Evolutionary conservation across 2,797 vertebrate species (phyloP), one percentile per base, ranked within the genome.

Genomic region (Cirrhinus molitorella): DNA sequence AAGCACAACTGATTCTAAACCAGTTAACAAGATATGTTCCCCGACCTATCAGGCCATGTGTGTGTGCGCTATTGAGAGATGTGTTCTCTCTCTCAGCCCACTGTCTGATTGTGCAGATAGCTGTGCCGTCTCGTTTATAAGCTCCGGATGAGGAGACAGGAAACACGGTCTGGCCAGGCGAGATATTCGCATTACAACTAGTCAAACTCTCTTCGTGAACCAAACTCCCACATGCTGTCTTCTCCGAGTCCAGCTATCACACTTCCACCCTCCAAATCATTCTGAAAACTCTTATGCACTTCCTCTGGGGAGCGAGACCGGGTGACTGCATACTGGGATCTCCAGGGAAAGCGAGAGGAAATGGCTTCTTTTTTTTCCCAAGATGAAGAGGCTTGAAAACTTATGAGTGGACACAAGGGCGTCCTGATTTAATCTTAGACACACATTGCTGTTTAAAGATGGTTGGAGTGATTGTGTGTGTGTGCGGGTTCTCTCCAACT

Each of bases 131-230:
- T 86, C 67, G 68, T 85, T 81, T 81, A 66, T 78, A 76, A 85
- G 63, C 45, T 80, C 75, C 25, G 71, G 75, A 87, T 85, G 80
- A 86, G 74, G 63, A 86, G 71, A 55, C 57, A 66, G 78, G 65
- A 71, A 65, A 70, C 78, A 68, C 63, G 79, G 83, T 80, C 83
- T 85, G 79, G 49, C 78, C 61, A 74, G 71, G 70, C 49, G 81
- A 83, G 86, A 86, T 84, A 80, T 80, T 80, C 73, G 84, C 71
- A 87, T 86, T 89, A 87, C 85, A 87, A 81, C 84, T 55, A 82
- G 59, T 85, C 53, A 80, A 74, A 81, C 61, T 70, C 82, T 88
- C 81, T 75, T 65, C 40, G n/a, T 76, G 79, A 73, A 55, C 51
- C 53, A 75, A 73, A 79, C 73, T 72, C 66, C 65, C 77, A 76